Conservation (phyloP, 2,888 invertebrate genomes). For the Belgica antarctica region DNA sequence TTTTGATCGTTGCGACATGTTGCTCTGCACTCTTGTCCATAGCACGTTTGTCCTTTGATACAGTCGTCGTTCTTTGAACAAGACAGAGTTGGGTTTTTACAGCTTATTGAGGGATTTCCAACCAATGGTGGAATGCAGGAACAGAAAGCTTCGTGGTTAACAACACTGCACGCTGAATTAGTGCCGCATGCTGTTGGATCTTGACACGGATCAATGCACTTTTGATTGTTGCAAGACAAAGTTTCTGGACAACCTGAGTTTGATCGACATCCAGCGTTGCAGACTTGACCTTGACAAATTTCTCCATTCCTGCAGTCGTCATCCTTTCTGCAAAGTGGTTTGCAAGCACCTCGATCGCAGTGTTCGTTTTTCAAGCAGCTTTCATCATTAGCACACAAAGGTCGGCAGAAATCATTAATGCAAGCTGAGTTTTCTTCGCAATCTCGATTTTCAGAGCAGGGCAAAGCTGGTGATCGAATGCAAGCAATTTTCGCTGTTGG, state of each 20-base stretch:
- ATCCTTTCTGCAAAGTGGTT: conserved; percentile 77
- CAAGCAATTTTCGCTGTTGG: conserved; percentile 87
- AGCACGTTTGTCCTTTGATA: conserved; percentile 68
- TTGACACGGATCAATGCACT: conserved; percentile 74
- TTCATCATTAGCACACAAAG: conserved; percentile 71
- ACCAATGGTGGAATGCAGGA: conserved; percentile 67
- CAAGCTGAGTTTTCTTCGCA: conserved; percentile 72
- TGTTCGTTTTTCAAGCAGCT: conserved; percentile 79
- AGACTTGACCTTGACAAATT: conserved; percentile 78
- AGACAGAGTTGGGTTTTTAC: conserved; percentile 65
- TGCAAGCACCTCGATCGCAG: conserved; percentile 69
- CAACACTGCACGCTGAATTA: conserved; percentile 71
- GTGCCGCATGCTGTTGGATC: conserved; percentile 79
- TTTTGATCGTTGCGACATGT: conserved; percentile 75
- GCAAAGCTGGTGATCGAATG: conserved; percentile 71
- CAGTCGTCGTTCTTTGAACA: conserved; percentile 71
- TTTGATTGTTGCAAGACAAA: conserved; percentile 72
- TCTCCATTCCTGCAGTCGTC: conserved; percentile 85
- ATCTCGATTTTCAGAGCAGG: conserved; percentile 75
- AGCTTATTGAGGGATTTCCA: conserved; percentile 73
- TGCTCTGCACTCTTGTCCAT: conserved; percentile 73
- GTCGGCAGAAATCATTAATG: conserved; percentile 70
- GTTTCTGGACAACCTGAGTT: conserved; percentile 72
- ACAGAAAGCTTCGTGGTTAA: conserved; percentile 72
- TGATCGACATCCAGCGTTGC: conserved; percentile 76